Evolutionary conservation across 1,140 invertebrate species (phyloP).

Genomic region (Micrasema minimum): DNA sequence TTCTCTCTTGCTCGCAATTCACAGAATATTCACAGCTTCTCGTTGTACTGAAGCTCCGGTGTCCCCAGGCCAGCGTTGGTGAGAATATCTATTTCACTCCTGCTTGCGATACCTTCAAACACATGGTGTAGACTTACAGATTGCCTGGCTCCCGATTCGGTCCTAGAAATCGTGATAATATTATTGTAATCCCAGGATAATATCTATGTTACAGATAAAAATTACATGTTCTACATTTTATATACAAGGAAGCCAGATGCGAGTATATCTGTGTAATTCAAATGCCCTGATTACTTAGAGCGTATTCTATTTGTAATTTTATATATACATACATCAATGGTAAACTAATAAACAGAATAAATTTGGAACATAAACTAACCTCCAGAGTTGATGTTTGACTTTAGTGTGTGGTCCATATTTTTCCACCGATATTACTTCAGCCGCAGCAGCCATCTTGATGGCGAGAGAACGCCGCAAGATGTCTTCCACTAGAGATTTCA

Average conservation of each 20-base stretch:
- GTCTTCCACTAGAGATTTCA: conserved; percentile 60
- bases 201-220: background rate
- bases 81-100: conserved; percentile 45
- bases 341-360: background rate
- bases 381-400: conserved; percentile 53
- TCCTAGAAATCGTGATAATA: conserved; percentile 19
- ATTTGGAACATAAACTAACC: conserved; percentile 17
- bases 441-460: conserved; percentile 47
- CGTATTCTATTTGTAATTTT: background rate
- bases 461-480: conserved; percentile 58
- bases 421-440: background rate
- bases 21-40: no score
- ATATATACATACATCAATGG: background rate
- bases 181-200: background rate
- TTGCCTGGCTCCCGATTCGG: conserved; percentile 17
- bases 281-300: background rate
- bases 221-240: background rate
- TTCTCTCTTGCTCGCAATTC: no score
- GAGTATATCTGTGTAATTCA: no score
- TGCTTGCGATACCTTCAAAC: conserved; percentile 44
- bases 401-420: conserved; percentile 50
- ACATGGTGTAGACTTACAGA: conserved; percentile 41
- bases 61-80: conserved; percentile 47
- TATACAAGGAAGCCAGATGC: background rate
- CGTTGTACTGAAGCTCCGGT: conserved; percentile 28